These are phyloP conservation scores for Pheosia gnoma DNA, from an alignment of 2,888 invertebrate genomes.

Conservation along the genomic window DNA sequence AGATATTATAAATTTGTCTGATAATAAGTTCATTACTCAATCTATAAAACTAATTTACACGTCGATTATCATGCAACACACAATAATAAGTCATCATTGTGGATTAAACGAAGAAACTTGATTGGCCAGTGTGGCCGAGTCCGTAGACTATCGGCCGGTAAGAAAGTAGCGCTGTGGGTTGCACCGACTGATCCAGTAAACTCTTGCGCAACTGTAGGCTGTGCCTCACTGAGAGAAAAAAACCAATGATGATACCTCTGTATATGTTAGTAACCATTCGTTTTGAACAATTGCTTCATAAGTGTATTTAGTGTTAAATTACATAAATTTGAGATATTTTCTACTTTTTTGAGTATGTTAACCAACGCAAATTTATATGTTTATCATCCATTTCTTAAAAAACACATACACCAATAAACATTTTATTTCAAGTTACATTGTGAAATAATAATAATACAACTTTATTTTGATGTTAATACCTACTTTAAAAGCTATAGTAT, in stretches of 20 bases:
- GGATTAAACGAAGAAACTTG: constrained; percentile 16
- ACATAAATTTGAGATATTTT: too few species aligned
- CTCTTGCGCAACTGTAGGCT: constrained; percentile 62
- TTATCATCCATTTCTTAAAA: too few species aligned
- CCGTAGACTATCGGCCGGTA: constrained; percentile 56
- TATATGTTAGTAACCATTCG: neutral
- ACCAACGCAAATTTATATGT: too few species aligned
- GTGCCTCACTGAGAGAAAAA: constrained; percentile 44
- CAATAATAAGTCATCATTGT: constrained; percentile 2
- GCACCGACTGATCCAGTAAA: constrained; percentile 77
- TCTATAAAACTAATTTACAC: neutral
- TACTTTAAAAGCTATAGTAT: neutral
- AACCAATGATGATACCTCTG: neutral
- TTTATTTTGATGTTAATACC: neutral
- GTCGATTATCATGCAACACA: neutral
- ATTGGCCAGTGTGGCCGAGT: constrained; percentile 50
- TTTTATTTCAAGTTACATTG: too few species aligned
- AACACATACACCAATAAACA: too few species aligned
- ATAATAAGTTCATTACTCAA: neutral
- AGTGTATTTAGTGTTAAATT: too few species aligned
- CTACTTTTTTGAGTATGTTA: too few species aligned
- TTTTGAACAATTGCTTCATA: too few species aligned
- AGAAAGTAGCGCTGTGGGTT: constrained; percentile 78
- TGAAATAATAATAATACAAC: too few species aligned
- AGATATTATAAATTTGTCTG: neutral